A percentile compares a stretch with the other conserved stretches of the same genome.
phyloP scores from a whole-genome alignment of 2,888 invertebrate genomes.

The Acanthoscelides obtectus region DNA sequence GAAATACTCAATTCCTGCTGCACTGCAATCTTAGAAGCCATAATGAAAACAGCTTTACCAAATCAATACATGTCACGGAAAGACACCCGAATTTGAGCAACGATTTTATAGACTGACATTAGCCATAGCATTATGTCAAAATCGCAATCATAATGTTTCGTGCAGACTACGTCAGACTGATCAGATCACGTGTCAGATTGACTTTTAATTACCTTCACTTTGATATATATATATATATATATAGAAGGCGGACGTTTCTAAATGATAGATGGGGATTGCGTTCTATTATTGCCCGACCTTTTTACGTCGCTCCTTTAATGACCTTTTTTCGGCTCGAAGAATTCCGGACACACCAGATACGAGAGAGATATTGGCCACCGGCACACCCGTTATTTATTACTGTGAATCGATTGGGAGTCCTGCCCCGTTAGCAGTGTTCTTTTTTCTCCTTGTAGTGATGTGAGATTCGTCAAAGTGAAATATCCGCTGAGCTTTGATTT shows the following conservation, averaged over 20 bases:
- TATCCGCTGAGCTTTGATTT: not conserved
- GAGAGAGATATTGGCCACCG: not conserved
- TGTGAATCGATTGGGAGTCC: not conserved
- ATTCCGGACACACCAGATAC: not conserved
- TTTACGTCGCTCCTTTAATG: not conserved
- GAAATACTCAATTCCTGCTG: no score
- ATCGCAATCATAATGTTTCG: not conserved
- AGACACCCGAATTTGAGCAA: not conserved
- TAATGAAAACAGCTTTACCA: no score
- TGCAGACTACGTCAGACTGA: slow-evolving; percentile 1
- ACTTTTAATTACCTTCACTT: slow-evolving; percentile 26
- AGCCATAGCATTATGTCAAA: not conserved
- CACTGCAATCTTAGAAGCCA: no score
- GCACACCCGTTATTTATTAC: not conserved
- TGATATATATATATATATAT: slow-evolving; percentile 18
- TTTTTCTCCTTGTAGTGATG: not conserved
- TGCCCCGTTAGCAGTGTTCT: not conserved
- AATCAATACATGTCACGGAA: no score
- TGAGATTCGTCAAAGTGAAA: not conserved
- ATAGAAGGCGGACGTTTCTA: slow-evolving; percentile 20
- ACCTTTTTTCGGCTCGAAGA: not conserved
- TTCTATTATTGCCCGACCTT: not conserved
- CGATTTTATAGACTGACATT: not conserved
- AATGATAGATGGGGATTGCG: slow-evolving; percentile 26
- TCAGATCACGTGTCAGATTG: slow-evolving; percentile 16